A percentile compares a stretch with the other conserved stretches of the same genome.
Evolutionary conservation across 1,140 invertebrate genomes (phyloP).

Genomic region (Brachionus asplanchnoidis): DNA sequence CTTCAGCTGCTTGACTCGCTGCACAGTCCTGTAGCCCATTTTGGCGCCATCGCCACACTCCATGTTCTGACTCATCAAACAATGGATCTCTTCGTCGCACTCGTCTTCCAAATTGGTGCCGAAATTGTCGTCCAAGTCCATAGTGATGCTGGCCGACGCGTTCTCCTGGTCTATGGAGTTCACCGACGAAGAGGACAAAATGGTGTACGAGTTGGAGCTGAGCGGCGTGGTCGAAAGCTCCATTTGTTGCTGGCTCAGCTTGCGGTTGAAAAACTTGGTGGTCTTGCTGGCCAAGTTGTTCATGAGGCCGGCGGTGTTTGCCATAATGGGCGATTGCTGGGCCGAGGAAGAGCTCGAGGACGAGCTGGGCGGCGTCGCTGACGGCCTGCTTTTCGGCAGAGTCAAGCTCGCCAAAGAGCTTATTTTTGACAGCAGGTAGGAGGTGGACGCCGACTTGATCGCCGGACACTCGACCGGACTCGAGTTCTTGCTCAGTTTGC

Average conservation of each 20-base stretch:
- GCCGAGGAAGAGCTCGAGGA: neutral
- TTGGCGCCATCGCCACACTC: neutral
- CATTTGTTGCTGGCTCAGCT: neutral
- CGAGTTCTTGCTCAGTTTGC: neutral
- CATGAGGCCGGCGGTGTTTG: neutral
- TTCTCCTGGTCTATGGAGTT: slow-evolving; percentile 17
- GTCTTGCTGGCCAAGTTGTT: neutral
- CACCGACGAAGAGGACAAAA: slow-evolving; percentile 9
- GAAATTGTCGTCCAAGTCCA: neutral
- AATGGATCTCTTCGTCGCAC: neutral
- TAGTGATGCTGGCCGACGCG: neutral
- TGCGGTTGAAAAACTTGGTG: slow-evolving; percentile 16
- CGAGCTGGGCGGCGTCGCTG: neutral
- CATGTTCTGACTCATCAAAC: neutral
- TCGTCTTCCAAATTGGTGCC: neutral
- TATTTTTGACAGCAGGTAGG: slow-evolving; percentile 34
- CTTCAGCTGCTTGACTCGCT: neutral
- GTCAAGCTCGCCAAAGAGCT: neutral
- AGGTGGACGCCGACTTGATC: slow-evolving; percentile 9
- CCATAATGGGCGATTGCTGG: slow-evolving; percentile 11
- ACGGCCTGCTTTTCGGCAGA: neutral
- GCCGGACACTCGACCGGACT: neutral
- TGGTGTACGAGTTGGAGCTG: neutral
- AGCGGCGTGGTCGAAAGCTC: neutral
- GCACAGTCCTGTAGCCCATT: neutral